Conservation (phyloP, 2,797 vertebrate species). For the Bovichtus diacanthus region DNA sequence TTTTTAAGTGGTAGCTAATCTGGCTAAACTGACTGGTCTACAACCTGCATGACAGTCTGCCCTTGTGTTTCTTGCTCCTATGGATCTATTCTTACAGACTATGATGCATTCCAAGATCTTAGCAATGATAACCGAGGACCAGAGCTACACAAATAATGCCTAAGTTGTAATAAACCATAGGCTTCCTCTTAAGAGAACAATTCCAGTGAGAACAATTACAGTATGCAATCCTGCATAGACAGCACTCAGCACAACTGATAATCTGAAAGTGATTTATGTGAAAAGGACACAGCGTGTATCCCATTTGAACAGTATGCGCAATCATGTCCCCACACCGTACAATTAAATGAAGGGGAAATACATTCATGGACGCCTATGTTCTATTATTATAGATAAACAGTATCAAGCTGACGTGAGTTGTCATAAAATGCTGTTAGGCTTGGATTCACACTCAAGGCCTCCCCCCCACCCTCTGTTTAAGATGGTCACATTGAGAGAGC, state of each 20-base stretch:
- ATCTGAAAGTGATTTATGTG: neutral
- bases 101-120: neutral
- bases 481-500: neutral
- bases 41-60: neutral
- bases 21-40: neutral
- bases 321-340: neutral
- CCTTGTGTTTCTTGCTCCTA: neutral
- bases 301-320: neutral
- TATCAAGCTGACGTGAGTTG: neutral
- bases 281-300: neutral
- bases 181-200: neutral
- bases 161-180: neutral
- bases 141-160: neutral
- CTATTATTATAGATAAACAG: neutral
- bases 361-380: neutral
- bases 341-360: neutral
- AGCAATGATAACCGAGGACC: neutral
- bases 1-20: neutral
- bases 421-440: neutral
- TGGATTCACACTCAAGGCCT: neutral
- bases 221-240: neutral
- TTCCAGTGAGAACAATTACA: neutral
- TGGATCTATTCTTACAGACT: neutral
- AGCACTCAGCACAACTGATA: neutral
- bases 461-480: neutral